phyloP scores from a whole-genome alignment of 2,797 vertebrate genomes.

The Lepus oiostolus region DNA sequence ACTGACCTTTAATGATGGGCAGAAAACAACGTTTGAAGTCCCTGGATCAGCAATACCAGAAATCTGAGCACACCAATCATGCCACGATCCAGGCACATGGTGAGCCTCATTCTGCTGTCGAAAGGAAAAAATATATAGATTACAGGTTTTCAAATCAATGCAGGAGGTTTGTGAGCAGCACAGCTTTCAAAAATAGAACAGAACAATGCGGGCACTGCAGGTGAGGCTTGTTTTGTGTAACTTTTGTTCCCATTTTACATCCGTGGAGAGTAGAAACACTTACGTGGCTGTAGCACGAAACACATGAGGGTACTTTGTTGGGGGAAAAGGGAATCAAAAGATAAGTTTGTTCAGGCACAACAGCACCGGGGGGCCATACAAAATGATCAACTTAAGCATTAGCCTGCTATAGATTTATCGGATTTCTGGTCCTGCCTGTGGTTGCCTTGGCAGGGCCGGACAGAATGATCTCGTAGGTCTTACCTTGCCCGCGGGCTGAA shows the following conservation, averaged over 20 bases:
- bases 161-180: neutral
- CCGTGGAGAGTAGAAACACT: neutral
- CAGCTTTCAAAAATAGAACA: conserved; percentile 53
- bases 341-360: no score
- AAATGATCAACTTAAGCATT: no score
- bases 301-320: no score
- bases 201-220: neutral
- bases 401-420: no score
- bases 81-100: neutral
- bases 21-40: conserved; percentile 42
- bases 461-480: no score
- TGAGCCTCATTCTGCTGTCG: conserved; percentile 45
- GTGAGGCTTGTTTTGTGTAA: conserved; percentile 24
- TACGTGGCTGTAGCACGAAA: neutral
- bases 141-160: conserved; percentile 60
- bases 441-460: no score
- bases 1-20: conserved; percentile 23
- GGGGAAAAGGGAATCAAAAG: no score
- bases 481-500: no score
- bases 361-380: no score
- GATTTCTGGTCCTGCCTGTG: no score
- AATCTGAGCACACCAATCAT: conserved; percentile 28
- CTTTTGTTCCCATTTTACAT: conserved; percentile 44
- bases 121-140: conserved; percentile 40
- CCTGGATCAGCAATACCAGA: neutral